A percentile compares a stretch with the other conserved stretches of the same genome.
phyloP scores from a whole-genome alignment of 2,888 invertebrate species.

The Melangyna quadrimaculata region DNA sequence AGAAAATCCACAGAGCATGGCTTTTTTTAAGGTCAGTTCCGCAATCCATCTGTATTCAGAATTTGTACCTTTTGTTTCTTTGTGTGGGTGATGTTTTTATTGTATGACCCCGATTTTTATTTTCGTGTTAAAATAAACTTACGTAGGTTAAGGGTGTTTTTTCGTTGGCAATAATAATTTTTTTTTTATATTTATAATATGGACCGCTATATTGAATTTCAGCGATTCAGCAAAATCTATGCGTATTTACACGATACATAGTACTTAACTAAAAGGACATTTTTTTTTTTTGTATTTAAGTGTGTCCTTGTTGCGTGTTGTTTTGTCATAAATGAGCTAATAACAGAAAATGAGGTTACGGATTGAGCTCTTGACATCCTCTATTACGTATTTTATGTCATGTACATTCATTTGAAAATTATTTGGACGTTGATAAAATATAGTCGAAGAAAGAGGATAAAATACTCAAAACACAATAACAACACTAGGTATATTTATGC shows the following conservation, averaged over 20 bases:
- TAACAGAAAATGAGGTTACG: conserved; percentile 35
- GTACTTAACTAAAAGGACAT: not conserved
- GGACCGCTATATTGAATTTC: conserved; percentile 6
- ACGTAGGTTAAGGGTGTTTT: conserved; percentile 10
- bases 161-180: not conserved
- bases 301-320: conserved; percentile 55
- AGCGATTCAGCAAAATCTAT: not conserved
- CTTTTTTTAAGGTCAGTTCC: conserved; percentile 26
- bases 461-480: not conserved
- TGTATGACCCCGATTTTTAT: conserved; percentile 10
- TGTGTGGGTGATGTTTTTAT: not conserved
- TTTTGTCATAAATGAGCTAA: conserved; percentile 26
- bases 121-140: conserved; percentile 11
- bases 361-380: conserved; percentile 51
- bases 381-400: conserved; percentile 23
- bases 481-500: too few species aligned
- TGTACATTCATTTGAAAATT: not conserved
- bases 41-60: not conserved
- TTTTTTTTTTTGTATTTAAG: not conserved
- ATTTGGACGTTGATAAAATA: not conserved
- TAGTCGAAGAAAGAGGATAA: not conserved
- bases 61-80: not conserved
- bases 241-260: not conserved
- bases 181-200: not conserved
- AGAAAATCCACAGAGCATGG: not conserved